Evolutionary conservation across 2,113 vertebrate genomes (phyloP).

Genomic region (Syngnathus typhle): DNA sequence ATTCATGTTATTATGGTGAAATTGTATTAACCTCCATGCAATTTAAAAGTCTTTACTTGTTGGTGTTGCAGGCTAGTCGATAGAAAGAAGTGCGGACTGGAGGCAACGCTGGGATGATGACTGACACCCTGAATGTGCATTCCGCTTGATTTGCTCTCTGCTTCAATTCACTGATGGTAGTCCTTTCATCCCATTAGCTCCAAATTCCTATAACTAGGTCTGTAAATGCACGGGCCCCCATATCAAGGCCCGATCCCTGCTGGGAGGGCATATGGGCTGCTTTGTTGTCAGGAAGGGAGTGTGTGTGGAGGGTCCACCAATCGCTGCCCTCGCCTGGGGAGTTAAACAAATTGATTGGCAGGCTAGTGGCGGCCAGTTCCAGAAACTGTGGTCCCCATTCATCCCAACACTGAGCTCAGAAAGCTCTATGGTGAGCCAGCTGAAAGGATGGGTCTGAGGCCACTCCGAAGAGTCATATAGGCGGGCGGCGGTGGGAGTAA

Average conservation of each 20-base stretch:
- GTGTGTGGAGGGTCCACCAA: constrained; percentile 66
- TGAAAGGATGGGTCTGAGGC: constrained; percentile 29
- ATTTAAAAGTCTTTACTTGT: neutral
- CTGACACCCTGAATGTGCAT: constrained; percentile 56
- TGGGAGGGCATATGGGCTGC: constrained; percentile 72
- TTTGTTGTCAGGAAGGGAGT: constrained; percentile 64
- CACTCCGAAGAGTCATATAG: constrained; percentile 7
- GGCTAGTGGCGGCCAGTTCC: constrained; percentile 58
- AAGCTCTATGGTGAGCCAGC: constrained; percentile 19
- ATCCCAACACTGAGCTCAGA: constrained; percentile 31
- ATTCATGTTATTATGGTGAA: constrained; percentile 1
- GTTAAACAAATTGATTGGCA: constrained; percentile 78
- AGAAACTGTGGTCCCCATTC: constrained; percentile 54
- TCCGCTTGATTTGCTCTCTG: constrained; percentile 59
- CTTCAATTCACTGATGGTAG: constrained; percentile 59
- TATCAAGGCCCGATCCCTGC: constrained; percentile 56
- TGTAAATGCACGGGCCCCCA: constrained; percentile 60
- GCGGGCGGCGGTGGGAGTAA: neutral
- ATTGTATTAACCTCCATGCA: constrained; percentile 1
- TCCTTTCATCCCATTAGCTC: constrained; percentile 66
- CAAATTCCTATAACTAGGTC: constrained; percentile 67
- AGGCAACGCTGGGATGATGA: constrained; percentile 29
- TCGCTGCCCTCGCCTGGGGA: constrained; percentile 67
- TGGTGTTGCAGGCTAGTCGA: constrained; percentile 1
- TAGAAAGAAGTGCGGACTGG: constrained; percentile 1